phyloP scores from a whole-genome alignment of 2,888 invertebrate genomes.

The Caenorhabditis sp. region DNA sequence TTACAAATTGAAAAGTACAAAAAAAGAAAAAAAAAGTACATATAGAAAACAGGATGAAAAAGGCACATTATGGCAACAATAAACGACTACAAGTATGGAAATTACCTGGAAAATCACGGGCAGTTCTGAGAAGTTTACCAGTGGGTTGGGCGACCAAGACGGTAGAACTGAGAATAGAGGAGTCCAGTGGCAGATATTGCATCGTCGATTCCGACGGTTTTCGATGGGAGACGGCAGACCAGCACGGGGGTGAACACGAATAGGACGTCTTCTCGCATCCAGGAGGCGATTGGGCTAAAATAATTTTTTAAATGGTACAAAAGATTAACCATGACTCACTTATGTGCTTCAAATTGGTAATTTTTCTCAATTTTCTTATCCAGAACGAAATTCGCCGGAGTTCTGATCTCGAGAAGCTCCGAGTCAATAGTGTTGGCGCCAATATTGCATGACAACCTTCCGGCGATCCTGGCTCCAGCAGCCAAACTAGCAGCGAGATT shows the following conservation, averaged over 20 bases:
- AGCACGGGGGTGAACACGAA: constrained; percentile 85
- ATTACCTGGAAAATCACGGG: not conserved
- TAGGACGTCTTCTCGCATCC: constrained; percentile 83
- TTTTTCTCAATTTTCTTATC: constrained; percentile 79
- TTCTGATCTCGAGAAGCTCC: constrained; percentile 83
- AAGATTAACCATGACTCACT: constrained; percentile 67
- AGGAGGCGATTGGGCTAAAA: constrained; percentile 83
- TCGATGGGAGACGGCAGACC: constrained; percentile 84
- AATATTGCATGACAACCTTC: constrained; percentile 83
- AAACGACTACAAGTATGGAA: not conserved
- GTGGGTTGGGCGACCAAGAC: constrained; percentile 65
- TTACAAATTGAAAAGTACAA: not conserved
- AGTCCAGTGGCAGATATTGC: constrained; percentile 84
- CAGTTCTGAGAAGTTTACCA: constrained; percentile 35
- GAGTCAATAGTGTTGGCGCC: constrained; percentile 72
- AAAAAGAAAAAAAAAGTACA: constrained; percentile 4
- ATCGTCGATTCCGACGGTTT: constrained; percentile 85
- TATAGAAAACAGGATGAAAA: not conserved
- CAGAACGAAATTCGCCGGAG: constrained; percentile 83
- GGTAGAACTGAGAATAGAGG: constrained; percentile 84
- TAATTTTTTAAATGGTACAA: no score
- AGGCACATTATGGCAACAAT: constrained; percentile 31
- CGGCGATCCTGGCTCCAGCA: constrained; percentile 84
- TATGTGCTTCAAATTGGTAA: constrained; percentile 81
- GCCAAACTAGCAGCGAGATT: constrained; percentile 84